Conservation (phyloP, 2,113 vertebrate genomes). For the Deroptyus accipitrinus region DNA sequence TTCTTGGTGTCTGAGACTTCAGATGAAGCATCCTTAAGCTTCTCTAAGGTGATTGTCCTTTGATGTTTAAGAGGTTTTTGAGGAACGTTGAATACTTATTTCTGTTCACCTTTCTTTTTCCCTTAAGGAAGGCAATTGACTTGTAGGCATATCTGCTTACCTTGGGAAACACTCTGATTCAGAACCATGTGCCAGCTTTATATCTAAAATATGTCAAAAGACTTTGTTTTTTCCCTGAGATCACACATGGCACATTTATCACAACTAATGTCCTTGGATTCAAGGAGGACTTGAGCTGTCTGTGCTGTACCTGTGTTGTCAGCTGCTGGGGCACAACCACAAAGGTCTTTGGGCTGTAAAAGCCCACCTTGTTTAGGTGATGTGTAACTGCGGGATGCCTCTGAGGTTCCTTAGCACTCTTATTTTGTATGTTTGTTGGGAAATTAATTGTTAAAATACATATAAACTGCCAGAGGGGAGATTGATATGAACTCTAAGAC, state of each 20-base stretch:
- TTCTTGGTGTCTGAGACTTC: neutral
- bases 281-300: neutral
- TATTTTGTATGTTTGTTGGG: neutral
- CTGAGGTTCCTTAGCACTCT: neutral
- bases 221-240: neutral
- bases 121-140: neutral
- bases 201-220: fast-evolving
- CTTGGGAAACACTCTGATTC: neutral
- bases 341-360: neutral
- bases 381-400: fast-evolving
- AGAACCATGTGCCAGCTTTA: neutral
- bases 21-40: neutral
- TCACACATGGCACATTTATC: neutral
- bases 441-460: neutral
- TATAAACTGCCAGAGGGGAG: neutral
- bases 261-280: neutral
- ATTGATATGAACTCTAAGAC: neutral
- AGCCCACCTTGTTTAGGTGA: neutral
- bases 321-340: neutral
- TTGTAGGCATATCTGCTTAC: neutral
- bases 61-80: neutral
- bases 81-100: neutral
- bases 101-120: neutral
- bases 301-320: neutral
- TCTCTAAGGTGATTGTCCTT: neutral